These are phyloP conservation scores for Teleogryllus occipitalis DNA, from an alignment of 1,140 invertebrate genomes.

Conservation along the genomic window DNA sequence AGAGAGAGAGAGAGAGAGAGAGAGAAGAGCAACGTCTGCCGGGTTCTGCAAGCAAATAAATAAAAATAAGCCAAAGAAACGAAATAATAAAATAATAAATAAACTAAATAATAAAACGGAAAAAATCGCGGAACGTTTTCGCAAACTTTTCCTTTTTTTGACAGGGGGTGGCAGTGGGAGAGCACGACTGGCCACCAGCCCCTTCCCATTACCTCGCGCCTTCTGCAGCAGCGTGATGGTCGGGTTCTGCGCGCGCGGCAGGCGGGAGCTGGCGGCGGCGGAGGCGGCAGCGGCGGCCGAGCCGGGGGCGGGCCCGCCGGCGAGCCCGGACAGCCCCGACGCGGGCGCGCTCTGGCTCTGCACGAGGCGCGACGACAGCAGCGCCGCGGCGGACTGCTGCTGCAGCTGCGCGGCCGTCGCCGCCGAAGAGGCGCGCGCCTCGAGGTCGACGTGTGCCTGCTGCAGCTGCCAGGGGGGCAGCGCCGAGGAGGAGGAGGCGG, in stretches of 20 bases:
- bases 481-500: not conserved
- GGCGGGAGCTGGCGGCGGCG: conserved; percentile 31
- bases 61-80: too few relatives aligned
- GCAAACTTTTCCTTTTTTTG: too few relatives aligned
- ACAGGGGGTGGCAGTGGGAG: too few relatives aligned
- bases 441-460: not conserved
- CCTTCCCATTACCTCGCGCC: conserved; percentile 59
- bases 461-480: not conserved
- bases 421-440: conserved; percentile 11
- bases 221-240: conserved; percentile 82
- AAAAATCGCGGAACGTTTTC: too few relatives aligned
- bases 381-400: not conserved
- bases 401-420: not conserved
- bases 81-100: too few relatives aligned
- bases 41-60: too few relatives aligned
- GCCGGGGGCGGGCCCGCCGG: conserved; percentile 36
- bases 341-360: conserved; percentile 26
- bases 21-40: too few relatives aligned
- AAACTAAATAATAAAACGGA: too few relatives aligned
- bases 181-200: too few relatives aligned
- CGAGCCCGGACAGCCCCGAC: conserved; percentile 28
- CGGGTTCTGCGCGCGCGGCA: conserved; percentile 77
- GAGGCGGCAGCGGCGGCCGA: conserved; percentile 63
- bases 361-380: conserved; percentile 13
- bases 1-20: too few relatives aligned